Base-by-base conservation (phyloP, 2,797 vertebrate species). In the Crenichthys baileyi region DNA sequence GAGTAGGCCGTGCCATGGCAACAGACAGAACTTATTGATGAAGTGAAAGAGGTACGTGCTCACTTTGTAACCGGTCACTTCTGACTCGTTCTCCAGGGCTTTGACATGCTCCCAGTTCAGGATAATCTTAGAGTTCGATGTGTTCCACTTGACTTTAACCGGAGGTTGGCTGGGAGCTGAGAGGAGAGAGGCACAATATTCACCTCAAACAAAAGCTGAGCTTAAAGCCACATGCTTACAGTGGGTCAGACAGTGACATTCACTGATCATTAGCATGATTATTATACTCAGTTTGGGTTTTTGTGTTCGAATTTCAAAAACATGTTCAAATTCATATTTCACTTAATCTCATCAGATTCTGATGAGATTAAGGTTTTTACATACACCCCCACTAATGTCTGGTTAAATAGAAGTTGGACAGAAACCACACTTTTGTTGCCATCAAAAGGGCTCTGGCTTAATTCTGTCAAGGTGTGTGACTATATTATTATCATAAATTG, bases 21-120 rank as follows among this genome's bases (percentile, higher is more conserved):
- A 79, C 74, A 80, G 78, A 68, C 56, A 73, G 36, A 76, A 83
- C 80, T 76, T 85, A 72, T 53, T 68, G 70, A 85, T 73, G 65
- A 80, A 81, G 61, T 15, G 20, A 31, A 61, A 18, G 0, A 0
- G 29, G 44, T 26, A 91, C 48, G 53, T 46, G 48, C 96, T 94
- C 94, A 99, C 98, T 95, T 99, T 99, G 94, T 99, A 99, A 79
- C 98, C 98, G 63, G 96, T 98, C 89, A 99, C 98, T 94, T 99
- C 98, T 0, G 98, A 99, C 94, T 99, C 98, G 12, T 99, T 98
- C 92, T 98, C 98, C 94, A 97, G 92, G 2, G 98, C 97, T 87
- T 97, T 99, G 91, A 99, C 98, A 90, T 97, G 97, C 92, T 99
- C 98, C 98, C 98, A 99, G 94, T 98, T 98, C 86, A 99, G 86